Evolutionary conservation across 2,888 invertebrate genomes (phyloP), one percentile per base, ranked within the genome.

Genomic region (Bombylius major): DNA sequence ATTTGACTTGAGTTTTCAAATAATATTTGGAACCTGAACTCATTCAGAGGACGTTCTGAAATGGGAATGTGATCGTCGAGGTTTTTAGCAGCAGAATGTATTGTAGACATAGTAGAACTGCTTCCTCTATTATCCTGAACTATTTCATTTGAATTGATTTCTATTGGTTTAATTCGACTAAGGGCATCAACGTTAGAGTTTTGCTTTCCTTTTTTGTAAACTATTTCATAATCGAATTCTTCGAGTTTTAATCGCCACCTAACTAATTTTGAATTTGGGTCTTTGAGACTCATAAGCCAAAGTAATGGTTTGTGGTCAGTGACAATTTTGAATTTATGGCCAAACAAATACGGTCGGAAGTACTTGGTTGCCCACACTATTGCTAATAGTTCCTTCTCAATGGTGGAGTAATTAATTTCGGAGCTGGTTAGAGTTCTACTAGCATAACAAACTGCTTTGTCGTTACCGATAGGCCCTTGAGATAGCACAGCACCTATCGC

Each of bases 321-420:
- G 7, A 36, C 36, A 36, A 36, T 36, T 9, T 36, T 6, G 9
- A 36, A 36, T 36, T 36, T 36, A 36, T 9, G 36, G 9, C 36
- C 36, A 9, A 36, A 36, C 1, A 36, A 9, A 9, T 36, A 36
- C 3, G 36, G 36, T 9, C 36, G 36, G 36, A 36, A 36, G 9
- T 36, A 36, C 36, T 36, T 36, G 5, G 36, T 36, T 36, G 36
- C 5, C 36, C 36, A 36, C 8, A 36, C 36, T 5, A 36, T 36
- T 36, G 36, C 36, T 36, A 36, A 36, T 36, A 69, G 50, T 61
- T 70, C 69, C 47, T 67, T 69, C 54, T 70, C 68, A 8, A 68
- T 65, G 1, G 64, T 63, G 4, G 61, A 60, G 42, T 68, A 67
- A 23, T 63, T 65, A 5, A 14, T 36, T 61, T 67, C 65, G 0